Evolutionary conservation across 2,113 vertebrate species (phyloP), one percentile per base, ranked within the genome.

Genomic region (Halcyon malimbica): DNA sequence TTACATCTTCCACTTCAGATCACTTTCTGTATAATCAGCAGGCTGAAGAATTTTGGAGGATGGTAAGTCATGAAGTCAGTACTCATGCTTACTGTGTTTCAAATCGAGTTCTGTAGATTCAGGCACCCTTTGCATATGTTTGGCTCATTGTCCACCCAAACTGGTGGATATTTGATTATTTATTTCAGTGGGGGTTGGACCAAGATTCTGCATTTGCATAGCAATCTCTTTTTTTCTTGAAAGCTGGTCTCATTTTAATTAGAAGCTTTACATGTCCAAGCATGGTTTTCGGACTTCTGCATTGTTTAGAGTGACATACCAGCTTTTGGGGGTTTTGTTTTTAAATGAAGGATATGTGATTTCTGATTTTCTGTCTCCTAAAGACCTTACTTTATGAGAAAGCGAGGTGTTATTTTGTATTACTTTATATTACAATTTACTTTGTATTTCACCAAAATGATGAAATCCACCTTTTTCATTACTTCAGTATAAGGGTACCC

Each of bases 1-100:
- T 87, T 87, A 8, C 24, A 3, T 87, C 69, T 81, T 60, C 74
- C 54, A 42, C 74, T 92, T 92, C 29, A 84, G 50, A 74, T 77
- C 26, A 11, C 60, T 78, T 65, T 90, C 53, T 50, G 10, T 41
- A 13, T 63, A 83, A 26, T 48, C 28, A 88, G 33, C 41, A 33
- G 26, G 39, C 53, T 59, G 63, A 67, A 86, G 46, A 23, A 29
- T 83, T 91, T 71, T 44, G 79, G 59, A 63, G 51, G 33, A 44
- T 57, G 15, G 5, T 19, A n/a, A 37, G 29, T 85, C 80, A n/a
- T 7, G 11, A 75, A 76, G 62, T 28, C 29, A 48, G 20, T 42
- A 23, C 6, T 78, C 1, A 0, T 39, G 57, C 46, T 65, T 79
- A 29, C 25, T 0, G 0, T 9, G 8, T 39, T 46, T 78, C 33